phyloP scores from a whole-genome alignment of 2,113 vertebrate species.

The Esox niger region DNA sequence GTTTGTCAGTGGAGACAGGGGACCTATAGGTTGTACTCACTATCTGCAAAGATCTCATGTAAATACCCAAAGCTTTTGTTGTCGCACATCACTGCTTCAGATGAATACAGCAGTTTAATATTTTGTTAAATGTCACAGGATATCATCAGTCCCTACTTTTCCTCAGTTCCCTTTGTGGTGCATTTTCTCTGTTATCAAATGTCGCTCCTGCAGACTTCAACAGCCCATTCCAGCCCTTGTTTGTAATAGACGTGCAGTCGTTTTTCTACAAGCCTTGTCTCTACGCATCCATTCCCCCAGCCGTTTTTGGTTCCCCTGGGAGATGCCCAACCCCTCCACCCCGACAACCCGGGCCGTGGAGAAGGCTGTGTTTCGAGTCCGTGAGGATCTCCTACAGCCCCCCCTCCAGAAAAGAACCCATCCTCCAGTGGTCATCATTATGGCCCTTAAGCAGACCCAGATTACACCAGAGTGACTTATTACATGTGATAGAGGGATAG shows the following conservation, averaged over 20 bases:
- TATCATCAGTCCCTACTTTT: slow-evolving; percentile 45
- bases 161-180: slow-evolving; percentile 25
- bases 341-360: slow-evolving; percentile 3
- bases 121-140: slow-evolving; percentile 64
- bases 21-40: slow-evolving; percentile 33
- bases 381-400: slow-evolving; percentile 28
- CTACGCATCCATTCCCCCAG: background rate
- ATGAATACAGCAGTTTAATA: slow-evolving; percentile 44
- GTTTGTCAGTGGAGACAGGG: slow-evolving; percentile 28
- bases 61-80: slow-evolving; percentile 21
- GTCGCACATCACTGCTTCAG: slow-evolving; percentile 27
- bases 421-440: slow-evolving; percentile 56
- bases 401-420: slow-evolving; percentile 37
- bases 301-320: background rate
- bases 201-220: background rate
- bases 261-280: background rate
- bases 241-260: slow-evolving; percentile 4
- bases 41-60: slow-evolving; percentile 46
- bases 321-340: background rate
- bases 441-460: slow-evolving; percentile 54
- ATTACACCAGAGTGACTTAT: slow-evolving; percentile 68
- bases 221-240: background rate
- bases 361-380: slow-evolving; percentile 42
- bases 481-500: slow-evolving; percentile 42
- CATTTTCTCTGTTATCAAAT: slow-evolving; percentile 4